These are phyloP conservation scores for Corydoras maculifer DNA, from an alignment of 2,113 vertebrate species.

Conservation along the genomic window DNA sequence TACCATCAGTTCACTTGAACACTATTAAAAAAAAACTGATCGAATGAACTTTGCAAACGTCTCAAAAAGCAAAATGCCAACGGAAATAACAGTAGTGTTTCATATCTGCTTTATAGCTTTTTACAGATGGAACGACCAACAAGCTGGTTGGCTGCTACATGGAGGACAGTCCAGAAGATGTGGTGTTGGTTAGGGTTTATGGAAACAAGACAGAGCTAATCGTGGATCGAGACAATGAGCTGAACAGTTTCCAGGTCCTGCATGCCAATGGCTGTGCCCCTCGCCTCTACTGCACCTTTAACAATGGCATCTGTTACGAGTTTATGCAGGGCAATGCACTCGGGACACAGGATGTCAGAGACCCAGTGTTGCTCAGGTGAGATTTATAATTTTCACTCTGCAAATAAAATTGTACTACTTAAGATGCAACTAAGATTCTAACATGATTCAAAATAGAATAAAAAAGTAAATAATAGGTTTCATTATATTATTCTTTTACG, in stretches of 20 bases:
- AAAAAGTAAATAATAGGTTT: too few species aligned
- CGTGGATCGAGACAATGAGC: conserved; percentile 90
- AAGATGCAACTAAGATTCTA: too few species aligned
- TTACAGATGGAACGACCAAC: conserved; percentile 96
- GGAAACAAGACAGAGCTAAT: conserved; percentile 90
- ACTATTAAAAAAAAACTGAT: too few species aligned
- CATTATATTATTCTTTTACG: too few species aligned
- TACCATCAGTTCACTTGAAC: too few species aligned
- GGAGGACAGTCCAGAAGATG: conserved; percentile 75
- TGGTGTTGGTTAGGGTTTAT: conserved; percentile 87
- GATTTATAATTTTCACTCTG: background rate
- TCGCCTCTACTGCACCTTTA: conserved; percentile 91
- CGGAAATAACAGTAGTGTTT: too few species aligned
- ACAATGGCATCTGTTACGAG: conserved; percentile 93
- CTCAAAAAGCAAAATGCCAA: too few species aligned
- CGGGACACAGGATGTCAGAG: conserved; percentile 78
- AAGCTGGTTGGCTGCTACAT: conserved; percentile 90
- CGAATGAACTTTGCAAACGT: too few species aligned
- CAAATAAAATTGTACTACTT: too few species aligned
- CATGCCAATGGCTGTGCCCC: conserved; percentile 88
- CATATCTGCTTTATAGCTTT: conserved; percentile 66
- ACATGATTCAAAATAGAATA: too few species aligned
- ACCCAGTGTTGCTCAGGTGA: conserved; percentile 83
- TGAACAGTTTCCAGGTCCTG: conserved; percentile 91
- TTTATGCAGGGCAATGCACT: conserved; percentile 87